Evolutionary conservation across 1,140 invertebrate species (phyloP), one percentile per base, ranked within the genome.

Genomic region (Hyles vespertilio): DNA sequence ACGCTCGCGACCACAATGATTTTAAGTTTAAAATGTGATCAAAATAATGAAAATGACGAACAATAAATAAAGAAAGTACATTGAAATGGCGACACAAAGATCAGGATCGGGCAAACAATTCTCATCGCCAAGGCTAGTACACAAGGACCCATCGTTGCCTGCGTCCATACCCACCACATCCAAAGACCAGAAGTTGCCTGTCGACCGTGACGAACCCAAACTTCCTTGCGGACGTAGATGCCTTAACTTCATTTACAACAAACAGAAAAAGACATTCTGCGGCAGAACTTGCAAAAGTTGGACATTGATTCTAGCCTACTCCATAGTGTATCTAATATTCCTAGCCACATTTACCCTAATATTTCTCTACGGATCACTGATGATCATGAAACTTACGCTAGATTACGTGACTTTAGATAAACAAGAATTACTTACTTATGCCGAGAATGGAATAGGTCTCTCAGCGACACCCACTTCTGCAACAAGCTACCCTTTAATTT

Each of bases 291-390:
- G 71, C 12, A 56, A 58, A 34, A 81, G 72, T 59, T 87, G 84
- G 84, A 3, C 75, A 0, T 66, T 48, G 6, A 81, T 87, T 9
- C 40, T 75, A 5, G 9, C 36, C n/a, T 87, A 87, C 47, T 71
- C 77, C 3, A 61, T 84, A 6, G 72, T 87, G 57, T 88, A 88
- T 44, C 47, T 84, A 6, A 64, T 82, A 47, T 86, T 86, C 46
- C 53, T 88, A 33, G 54, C 54, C 3, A 79, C 81, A 5, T 88
- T 76, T 32, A 84, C 74, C 3, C 56, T 88, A 56, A 56, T 84
- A 52, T 70, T 82, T 4, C 62, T 88, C 0, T 88, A 69, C 40
- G 61, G 44, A 6, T 67, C 80, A 0, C 57, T 87, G 46, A 40
- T 33, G 0, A 32, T 81, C 0, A 67, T 87, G 9, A 82, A 79